A percentile compares a stretch with the other conserved stretches of the same genome.
phyloP scores from a whole-genome alignment of 64 coral and sea anemone genomes.

The Pachyseris speciosa region DNA sequence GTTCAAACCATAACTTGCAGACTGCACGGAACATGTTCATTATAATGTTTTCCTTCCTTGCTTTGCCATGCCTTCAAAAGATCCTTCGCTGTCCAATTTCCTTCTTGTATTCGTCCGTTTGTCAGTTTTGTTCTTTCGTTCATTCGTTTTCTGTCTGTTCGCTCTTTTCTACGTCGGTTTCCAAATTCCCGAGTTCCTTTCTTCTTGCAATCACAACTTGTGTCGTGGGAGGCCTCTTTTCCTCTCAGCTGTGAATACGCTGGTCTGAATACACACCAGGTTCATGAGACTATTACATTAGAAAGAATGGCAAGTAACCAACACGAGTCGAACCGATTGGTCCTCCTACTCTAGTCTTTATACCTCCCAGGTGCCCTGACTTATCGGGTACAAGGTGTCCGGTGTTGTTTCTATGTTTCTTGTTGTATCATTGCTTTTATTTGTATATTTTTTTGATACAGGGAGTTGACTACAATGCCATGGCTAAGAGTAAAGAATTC shows the following conservation, averaged over 20 bases:
- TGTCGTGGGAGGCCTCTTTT: background rate
- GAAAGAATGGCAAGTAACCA: too few relatives aligned
- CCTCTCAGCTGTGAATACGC: conserved; percentile 3
- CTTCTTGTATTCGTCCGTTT: background rate
- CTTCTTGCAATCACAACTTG: conserved; percentile 3
- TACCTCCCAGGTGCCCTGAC: too few relatives aligned
- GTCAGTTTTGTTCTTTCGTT: background rate
- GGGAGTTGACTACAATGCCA: conserved; percentile 92
- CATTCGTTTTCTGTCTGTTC: background rate
- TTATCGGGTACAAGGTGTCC: too few relatives aligned
- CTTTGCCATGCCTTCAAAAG: too few relatives aligned
- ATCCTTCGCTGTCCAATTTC: too few relatives aligned
- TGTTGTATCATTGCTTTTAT: background rate
- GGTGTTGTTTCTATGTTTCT: background rate
- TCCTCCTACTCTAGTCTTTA: too few relatives aligned
- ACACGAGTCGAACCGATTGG: too few relatives aligned
- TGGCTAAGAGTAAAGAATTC: conserved; percentile 82
- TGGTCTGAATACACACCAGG: too few relatives aligned
- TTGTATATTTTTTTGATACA: background rate
- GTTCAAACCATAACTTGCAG: too few relatives aligned
- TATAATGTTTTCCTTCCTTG: too few relatives aligned
- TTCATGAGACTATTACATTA: too few relatives aligned
- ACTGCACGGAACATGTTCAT: too few relatives aligned
- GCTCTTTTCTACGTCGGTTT: conserved; percentile 13
- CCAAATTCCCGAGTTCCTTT: conserved; percentile 4